Base-by-base conservation (phyloP, 2,888 invertebrate species). In the Eurytoma californica region DNA sequence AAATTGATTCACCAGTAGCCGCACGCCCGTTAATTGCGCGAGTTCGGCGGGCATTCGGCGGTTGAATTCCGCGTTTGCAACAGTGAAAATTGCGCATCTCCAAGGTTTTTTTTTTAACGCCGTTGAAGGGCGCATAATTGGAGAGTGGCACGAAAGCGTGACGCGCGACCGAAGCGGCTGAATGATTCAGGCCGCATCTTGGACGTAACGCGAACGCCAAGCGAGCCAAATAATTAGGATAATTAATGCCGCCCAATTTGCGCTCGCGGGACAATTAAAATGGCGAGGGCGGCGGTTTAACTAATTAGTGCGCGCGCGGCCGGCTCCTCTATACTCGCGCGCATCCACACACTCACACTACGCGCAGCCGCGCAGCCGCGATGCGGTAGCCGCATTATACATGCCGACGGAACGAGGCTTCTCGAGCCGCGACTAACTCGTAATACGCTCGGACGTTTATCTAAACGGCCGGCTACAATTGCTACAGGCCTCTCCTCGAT, bases 191-290 rank as follows among this genome's bases (percentile, higher is more conserved):
- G 7, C 74, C 28, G 55, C 66, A 73, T 80, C 81, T 80, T 82
- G 77, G 74, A 76, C 86, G 20, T 58, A 58, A n/a, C 20, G 57
- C 57, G 85, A 86, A 86, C 85, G 84, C 84, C 86, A 85, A 85
- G 85, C 86, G 87, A 84, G 85, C 86, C 83, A 85, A 86, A 88
- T 89, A 89, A 89, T 89, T 86, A 87, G 86, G 87, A 88, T 89
- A 89, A 89, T 66, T 66, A 49, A 49, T 24, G 66, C 49, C 87
- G 87, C 87, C 88, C 88, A 89, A 88, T 88, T 86, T 84, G 83
- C 86, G 87, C 87, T 86, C 86, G 77, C 81, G 80, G 82, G 84
- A 85, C 85, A 85, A 86, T 85, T 85, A 85, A 85, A 84, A 83
- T 84, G 84, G 84, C 82, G 81, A 55, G 85, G 70, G 58, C 60